Percentiles rank a stretch among this genome's conserved stretches.
Evolutionary conservation across 2,797 vertebrate genomes (phyloP).

Genomic region (Periparus ater): DNA sequence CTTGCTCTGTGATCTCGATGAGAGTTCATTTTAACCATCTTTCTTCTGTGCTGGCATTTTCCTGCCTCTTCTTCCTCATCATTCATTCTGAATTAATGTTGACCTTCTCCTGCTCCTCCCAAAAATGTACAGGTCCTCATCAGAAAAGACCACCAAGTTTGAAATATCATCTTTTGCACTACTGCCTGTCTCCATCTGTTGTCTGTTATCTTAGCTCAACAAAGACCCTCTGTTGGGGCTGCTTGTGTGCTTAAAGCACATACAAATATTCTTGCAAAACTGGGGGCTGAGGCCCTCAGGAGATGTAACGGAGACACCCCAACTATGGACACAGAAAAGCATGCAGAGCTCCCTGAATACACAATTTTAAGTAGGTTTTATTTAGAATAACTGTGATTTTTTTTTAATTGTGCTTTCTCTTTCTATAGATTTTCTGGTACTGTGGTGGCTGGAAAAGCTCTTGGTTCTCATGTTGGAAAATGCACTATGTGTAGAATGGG

Average conservation of each 20-base stretch:
- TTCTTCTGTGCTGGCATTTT: neutral
- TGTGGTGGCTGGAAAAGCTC: neutral
- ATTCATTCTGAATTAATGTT: neutral
- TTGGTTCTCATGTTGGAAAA: neutral
- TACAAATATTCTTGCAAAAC: neutral
- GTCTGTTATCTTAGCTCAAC: neutral
- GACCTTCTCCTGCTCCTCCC: neutral
- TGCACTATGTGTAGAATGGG: neutral
- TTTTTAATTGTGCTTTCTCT: neutral
- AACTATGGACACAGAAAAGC: neutral
- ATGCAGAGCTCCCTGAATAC: neutral
- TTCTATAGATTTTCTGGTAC: neutral
- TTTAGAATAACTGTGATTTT: neutral
- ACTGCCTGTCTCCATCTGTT: neutral
- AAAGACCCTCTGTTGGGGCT: neutral
- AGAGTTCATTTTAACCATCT: neutral
- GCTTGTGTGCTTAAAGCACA: neutral
- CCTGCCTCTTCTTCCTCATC: neutral
- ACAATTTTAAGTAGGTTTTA: neutral
- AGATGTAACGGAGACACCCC: neutral
- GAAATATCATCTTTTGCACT: neutral
- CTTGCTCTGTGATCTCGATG: neutral
- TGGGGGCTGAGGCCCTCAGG: neutral
- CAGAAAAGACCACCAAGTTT: neutral
- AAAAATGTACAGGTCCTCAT: fast-evolving